Conservation (phyloP, 2,888 invertebrate genomes). For the Apodemia duryi region DNA sequence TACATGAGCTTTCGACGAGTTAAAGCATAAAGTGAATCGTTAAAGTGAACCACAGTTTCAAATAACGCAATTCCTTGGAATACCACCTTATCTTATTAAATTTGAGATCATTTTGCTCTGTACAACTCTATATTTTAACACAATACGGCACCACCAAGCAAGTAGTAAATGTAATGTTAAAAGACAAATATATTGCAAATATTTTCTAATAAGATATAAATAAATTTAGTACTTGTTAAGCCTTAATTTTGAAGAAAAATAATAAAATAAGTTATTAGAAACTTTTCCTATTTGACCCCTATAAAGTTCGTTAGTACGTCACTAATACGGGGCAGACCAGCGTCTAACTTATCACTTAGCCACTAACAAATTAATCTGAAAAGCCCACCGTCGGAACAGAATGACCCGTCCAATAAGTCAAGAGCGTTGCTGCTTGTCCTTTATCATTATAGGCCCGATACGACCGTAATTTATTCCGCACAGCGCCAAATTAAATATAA, state of each 20-base stretch:
- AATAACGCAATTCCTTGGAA: slow-evolving; percentile 23
- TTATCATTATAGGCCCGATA: slow-evolving; percentile 68
- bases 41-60: slow-evolving; percentile 42
- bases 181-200: not conserved
- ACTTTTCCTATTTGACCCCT: slow-evolving; percentile 40
- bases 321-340: slow-evolving; percentile 41
- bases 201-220: not conserved
- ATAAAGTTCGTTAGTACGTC: slow-evolving; percentile 47
- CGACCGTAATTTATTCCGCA: slow-evolving; percentile 73
- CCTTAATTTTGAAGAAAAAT: slow-evolving; percentile 26
- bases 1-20: slow-evolving; percentile 56
- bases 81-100: slow-evolving; percentile 19
- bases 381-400: slow-evolving; percentile 63
- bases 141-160: not conserved
- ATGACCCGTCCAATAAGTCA: slow-evolving; percentile 67
- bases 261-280: slow-evolving; percentile 28
- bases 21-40: slow-evolving; percentile 53
- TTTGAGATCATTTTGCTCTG: slow-evolving; percentile 22
- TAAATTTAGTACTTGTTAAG: not conserved
- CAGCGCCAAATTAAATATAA: slow-evolving; percentile 78
- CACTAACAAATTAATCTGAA: slow-evolving; percentile 69
- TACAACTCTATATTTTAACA: slow-evolving; percentile 4
- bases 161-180: not conserved
- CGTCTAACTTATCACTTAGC: slow-evolving; percentile 70
- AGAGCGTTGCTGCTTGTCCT: slow-evolving; percentile 55